phyloP scores from a whole-genome alignment of 1,140 invertebrate genomes.

The Caerostris extrusa region DNA sequence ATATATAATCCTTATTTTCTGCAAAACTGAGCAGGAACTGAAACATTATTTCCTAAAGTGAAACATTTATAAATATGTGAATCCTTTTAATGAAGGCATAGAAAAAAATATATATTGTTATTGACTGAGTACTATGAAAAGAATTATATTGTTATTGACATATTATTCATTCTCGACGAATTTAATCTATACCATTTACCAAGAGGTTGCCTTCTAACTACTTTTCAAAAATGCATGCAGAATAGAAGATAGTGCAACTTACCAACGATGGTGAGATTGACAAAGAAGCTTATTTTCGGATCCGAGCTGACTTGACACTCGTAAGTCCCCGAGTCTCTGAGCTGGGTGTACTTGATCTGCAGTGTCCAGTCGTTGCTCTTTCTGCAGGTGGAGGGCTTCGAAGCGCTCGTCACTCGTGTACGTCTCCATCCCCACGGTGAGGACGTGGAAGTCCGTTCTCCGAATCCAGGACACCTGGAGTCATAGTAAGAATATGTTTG shows the following conservation, averaged over 20 bases:
- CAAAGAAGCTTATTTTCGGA: conserved; percentile 89
- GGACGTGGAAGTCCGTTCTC: conserved; percentile 92
- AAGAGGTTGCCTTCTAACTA: no score
- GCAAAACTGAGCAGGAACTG: no score
- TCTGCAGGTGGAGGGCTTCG: conserved; percentile 90
- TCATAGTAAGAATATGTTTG: neutral
- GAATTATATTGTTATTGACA: no score
- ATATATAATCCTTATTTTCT: no score
- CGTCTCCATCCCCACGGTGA: conserved; percentile 92
- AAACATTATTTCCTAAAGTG: no score
- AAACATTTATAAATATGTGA: no score
- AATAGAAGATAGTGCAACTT: conserved; percentile 66
- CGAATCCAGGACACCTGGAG: conserved; percentile 93
- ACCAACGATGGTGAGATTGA: conserved; percentile 94
- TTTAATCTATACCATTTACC: no score
- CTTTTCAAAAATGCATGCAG: no score
- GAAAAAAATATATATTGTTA: no score
- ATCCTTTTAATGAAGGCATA: no score
- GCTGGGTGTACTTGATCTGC: conserved; percentile 93
- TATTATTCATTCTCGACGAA: no score
- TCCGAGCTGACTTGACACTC: conserved; percentile 92
- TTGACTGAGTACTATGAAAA: no score
- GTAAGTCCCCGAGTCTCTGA: conserved; percentile 87
- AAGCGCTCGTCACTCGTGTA: conserved; percentile 92
- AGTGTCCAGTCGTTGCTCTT: conserved; percentile 95